Percentiles rank a stretch among this genome's conserved stretches.
Conservation (phyloP, 2,888 invertebrate genomes). For the Drepanosiphum platanoidis region DNA sequence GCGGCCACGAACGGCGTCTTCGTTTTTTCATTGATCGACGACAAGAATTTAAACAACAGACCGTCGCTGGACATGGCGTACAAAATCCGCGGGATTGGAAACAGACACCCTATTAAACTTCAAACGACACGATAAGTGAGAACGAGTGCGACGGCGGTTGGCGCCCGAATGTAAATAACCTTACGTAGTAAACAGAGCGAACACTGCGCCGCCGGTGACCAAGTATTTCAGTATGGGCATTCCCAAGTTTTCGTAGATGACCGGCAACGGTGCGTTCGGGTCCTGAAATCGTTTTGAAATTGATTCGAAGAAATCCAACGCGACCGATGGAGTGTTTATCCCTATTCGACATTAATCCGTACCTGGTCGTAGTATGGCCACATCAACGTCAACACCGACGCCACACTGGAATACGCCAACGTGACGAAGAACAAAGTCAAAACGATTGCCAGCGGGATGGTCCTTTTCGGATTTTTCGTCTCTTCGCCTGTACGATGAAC, state of each 20-base stretch:
- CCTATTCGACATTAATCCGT: neutral
- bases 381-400: constrained; percentile 93
- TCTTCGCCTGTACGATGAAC: constrained; percentile 74
- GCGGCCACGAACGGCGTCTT: constrained; percentile 85
- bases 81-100: constrained; percentile 85
- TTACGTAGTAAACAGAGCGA: constrained; percentile 83
- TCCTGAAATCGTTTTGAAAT: constrained; percentile 70
- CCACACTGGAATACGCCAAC: constrained; percentile 88
- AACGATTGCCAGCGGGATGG: constrained; percentile 91
- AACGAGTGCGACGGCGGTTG: no score
- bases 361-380: constrained; percentile 90
- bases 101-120: constrained; percentile 86
- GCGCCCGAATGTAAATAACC: neutral
- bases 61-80: constrained; percentile 94
- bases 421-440: constrained; percentile 86
- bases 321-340: no score
- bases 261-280: constrained; percentile 85
- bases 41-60: constrained; percentile 79
- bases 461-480: constrained; percentile 89
- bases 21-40: constrained; percentile 77
- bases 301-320: neutral
- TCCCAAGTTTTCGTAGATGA: constrained; percentile 81
- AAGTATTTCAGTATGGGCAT: constrained; percentile 86
- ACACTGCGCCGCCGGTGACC: constrained; percentile 89
- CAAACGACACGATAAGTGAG: constrained; percentile 67